A percentile compares a stretch with the other conserved stretches of the same genome.
phyloP scores from a whole-genome alignment of 1,140 invertebrate genomes.

The Nomia melanderi region DNA sequence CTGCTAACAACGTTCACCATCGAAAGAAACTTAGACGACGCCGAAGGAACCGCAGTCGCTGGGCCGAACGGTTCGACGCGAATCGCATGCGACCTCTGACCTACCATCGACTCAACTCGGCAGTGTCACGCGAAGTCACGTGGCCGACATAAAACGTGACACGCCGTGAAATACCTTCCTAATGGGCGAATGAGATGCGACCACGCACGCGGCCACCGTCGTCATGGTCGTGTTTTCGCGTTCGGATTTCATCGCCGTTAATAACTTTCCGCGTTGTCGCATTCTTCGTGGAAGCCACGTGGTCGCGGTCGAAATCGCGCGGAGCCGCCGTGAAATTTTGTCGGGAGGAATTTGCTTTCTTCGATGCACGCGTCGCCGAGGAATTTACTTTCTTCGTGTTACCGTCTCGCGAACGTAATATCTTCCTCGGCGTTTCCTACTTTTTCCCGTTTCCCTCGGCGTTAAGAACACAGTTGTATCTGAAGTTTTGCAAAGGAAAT shows the following conservation, averaged over 20 bases:
- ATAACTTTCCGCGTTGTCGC: slow-evolving; percentile 30
- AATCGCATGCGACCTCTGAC: slow-evolving; percentile 73
- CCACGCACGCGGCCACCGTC: slow-evolving; percentile 71
- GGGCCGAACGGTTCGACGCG: slow-evolving; percentile 65
- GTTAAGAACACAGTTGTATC: too few species aligned
- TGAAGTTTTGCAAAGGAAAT: too few species aligned
- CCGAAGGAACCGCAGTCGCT: slow-evolving; percentile 41
- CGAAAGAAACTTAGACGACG: slow-evolving; percentile 61
- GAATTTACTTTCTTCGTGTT: background rate
- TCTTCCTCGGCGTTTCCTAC: background rate
- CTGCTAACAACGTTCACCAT: slow-evolving; percentile 24
- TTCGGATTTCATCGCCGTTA: slow-evolving; percentile 39
- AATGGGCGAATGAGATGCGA: slow-evolving; percentile 76
- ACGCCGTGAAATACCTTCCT: slow-evolving; percentile 79
- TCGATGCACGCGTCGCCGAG: too few species aligned
- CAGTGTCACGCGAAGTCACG: slow-evolving; percentile 78
- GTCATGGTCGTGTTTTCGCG: slow-evolving; percentile 29
- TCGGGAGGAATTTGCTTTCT: background rate
- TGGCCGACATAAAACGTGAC: slow-evolving; percentile 79
- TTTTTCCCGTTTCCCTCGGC: too few species aligned
- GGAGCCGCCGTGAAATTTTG: background rate
- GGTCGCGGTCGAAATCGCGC: background rate
- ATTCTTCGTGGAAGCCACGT: slow-evolving; percentile 14
- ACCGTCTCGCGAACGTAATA: background rate
- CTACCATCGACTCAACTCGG: slow-evolving; percentile 68